Percentiles rank a stretch among this genome's conserved stretches.
These are phyloP conservation scores for Paradoxurus hermaphroditus DNA, from an alignment of 2,113 vertebrate species.

Conservation along the genomic window DNA sequence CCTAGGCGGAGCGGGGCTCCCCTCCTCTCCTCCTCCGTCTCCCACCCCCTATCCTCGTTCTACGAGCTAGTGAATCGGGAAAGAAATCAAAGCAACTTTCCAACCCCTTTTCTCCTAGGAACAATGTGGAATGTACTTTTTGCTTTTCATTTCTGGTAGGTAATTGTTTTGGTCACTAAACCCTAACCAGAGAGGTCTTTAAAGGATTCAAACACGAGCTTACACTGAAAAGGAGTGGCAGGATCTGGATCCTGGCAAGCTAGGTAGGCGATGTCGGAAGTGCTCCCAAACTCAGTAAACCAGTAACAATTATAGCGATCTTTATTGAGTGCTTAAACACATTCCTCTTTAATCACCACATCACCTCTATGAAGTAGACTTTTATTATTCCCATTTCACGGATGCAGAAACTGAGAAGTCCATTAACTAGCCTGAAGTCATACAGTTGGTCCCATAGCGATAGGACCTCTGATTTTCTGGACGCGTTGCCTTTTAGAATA, in stretches of 20 bases:
- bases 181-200: not conserved
- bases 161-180: not conserved
- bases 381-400: not conserved
- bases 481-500: not conserved
- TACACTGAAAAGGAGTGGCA: not conserved
- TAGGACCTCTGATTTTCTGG: not conserved
- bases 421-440: not conserved
- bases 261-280: no score
- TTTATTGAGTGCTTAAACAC: not conserved
- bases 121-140: not conserved
- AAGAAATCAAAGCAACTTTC: not conserved
- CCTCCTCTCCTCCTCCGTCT: not conserved
- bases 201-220: not conserved
- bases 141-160: not conserved
- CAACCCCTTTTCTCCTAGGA: not conserved
- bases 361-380: not conserved
- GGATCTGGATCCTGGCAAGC: not conserved
- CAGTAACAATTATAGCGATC: not conserved
- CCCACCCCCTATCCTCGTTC: not conserved
- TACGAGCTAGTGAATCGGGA: not conserved
- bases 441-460: not conserved
- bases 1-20: no score
- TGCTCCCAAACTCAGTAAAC: not conserved
- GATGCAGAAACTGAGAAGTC: constrained; percentile 22
- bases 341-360: not conserved